Evolutionary conservation across 1,140 invertebrate genomes (phyloP), one percentile per base, ranked within the genome.

Genomic region (Rhagoletis pomonella): DNA sequence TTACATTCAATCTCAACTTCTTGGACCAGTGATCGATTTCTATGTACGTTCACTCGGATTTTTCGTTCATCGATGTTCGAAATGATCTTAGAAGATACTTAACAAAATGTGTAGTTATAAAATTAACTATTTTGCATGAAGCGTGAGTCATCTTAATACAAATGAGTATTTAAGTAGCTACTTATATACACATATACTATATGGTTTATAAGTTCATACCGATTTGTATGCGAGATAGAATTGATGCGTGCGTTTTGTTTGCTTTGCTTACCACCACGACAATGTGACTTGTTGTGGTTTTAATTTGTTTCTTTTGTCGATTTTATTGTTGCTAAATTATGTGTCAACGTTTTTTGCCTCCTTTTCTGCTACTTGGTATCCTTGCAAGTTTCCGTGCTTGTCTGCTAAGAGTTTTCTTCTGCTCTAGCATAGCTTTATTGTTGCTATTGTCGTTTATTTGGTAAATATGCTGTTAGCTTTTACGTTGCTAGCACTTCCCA

Each of bases 241-340:
- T 17, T 73, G 12, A 44, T 42, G 67, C 39, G 42, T 39, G 39
- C 67, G 67, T 69, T 69, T 44, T 47, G 39, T 69, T 47, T 73
- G 42, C 42, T 73, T 73, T 44, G 67, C 67, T 17, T 73, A 44
- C 44, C 39, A 29, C 29, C 14, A 73, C 12, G 67, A 17, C 67
- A 73, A 73, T 47, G n/a, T 17, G 14, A 73, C 67, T 73, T 73
- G 67, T 73, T 44, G 67, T 73, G 67, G 42, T 47, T 73, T 73
- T 73, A 47, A 44, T 73, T 73, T 73, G 42, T 73, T 73, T 47
- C 42, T 73, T 73, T 39, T 73, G 65, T 67, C 42, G 19, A 67
- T 67, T 67, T 67, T 67, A 67, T 67, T 67, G 67, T 47, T 42
- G 67, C 39, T n/a, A 73, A 73, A 73, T 73, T 73, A 73, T 73